Base-by-base conservation (phyloP, 2,797 vertebrate species). In the Remorina albescens region DNA sequence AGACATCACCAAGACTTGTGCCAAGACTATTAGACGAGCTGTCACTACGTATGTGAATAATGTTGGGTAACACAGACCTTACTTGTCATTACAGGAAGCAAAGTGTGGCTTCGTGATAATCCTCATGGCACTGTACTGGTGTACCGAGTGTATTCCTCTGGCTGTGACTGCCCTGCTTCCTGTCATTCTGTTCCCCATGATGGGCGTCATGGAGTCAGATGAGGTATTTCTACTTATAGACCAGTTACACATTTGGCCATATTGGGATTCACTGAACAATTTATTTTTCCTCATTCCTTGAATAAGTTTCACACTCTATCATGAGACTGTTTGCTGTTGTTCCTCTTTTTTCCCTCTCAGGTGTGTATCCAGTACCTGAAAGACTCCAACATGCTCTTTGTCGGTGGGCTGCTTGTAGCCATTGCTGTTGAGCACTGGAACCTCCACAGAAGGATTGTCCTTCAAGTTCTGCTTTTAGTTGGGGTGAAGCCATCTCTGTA, bases 81-180 rank as follows among this genome's bases (percentile, higher is more conserved):
- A 4, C 73, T 23, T 78, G 59, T 77, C 21, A 28, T 76, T 60
- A 5, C 92, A 98, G 97, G 91, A 95, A 78, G 94, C 95, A 23
- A 76, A 72, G 41, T 96, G 96, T 21, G 96, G 88, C 21, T 97
- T 86, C 0, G 47, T 87, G 26, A 96, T 97, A 86, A 95, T 97
- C 57, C 11, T 99, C 63, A 98, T 97, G 96, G 96, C 97, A 0
- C 72, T 97, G 71, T 95, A 91, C 71, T 98, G 97, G 97, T 97
- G 97, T 82, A 96, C 95, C 0, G 97, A 98, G 89, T 96, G 96
- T 2, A 86, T 98, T 47, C 97, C 97, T 0, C 86, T 99, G 87
- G 95, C 96, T 0, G 71, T 97, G 85, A 99, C 97, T 0, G 95
- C 96, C 26, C 60, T 98, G 15, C 81, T 99, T n/a, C 97, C 97